phyloP scores from a whole-genome alignment of 2,113 vertebrate genomes.

The Siniperca chuatsi region DNA sequence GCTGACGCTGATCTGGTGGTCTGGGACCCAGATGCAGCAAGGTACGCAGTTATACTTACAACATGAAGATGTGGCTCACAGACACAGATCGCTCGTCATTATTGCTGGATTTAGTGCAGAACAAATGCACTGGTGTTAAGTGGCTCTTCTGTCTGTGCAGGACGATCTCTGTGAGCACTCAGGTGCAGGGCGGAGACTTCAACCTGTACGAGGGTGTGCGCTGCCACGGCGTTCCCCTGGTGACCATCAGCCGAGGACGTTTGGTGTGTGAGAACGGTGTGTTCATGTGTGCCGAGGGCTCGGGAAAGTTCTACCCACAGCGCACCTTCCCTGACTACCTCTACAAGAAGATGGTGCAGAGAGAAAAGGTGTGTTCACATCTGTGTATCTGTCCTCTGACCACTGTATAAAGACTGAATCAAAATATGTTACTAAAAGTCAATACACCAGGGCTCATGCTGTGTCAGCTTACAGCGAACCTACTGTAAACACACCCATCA shows the following conservation, averaged over 20 bases:
- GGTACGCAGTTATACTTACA: conserved; percentile 10
- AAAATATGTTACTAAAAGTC: neutral
- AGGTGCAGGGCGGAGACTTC: conserved; percentile 95
- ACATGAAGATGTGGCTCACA: neutral
- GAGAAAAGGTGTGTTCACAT: conserved; percentile 90
- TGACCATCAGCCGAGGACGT: conserved; percentile 95
- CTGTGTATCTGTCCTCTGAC: neutral
- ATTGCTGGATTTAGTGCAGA: neutral
- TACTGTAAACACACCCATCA: conserved; percentile 39
- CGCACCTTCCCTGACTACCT: conserved; percentile 94
- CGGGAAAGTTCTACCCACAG: conserved; percentile 94
- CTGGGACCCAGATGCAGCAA: conserved; percentile 92
- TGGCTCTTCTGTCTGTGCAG: conserved; percentile 70
- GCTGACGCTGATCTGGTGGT: conserved; percentile 95
- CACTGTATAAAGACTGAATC: neutral
- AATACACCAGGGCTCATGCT: neutral
- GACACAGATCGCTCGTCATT: no score
- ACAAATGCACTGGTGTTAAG: neutral
- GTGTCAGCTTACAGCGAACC: conserved; percentile 28
- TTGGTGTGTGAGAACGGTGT: conserved; percentile 95
- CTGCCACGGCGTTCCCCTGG: conserved; percentile 94
- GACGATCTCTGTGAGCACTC: conserved; percentile 94
- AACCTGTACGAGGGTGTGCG: conserved; percentile 96
- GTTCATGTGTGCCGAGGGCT: conserved; percentile 98
- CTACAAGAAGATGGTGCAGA: conserved; percentile 98